Percentiles rank a stretch among this genome's conserved stretches.
phyloP scores from a whole-genome alignment of 2,113 vertebrate species.

The Proteles cristata region DNA sequence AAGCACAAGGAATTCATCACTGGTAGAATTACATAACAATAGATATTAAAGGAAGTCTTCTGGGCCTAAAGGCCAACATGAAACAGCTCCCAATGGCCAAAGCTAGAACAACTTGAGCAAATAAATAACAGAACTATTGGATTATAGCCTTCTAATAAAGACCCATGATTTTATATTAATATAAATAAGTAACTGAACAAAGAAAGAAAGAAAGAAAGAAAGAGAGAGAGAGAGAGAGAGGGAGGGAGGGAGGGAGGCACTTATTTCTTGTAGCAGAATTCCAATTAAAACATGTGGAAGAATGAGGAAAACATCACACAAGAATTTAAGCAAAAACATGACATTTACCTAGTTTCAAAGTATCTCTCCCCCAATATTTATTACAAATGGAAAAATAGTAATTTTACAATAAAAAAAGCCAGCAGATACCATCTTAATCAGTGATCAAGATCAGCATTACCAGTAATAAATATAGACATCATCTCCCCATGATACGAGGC shows the following conservation, averaged over 20 bases:
- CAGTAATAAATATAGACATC: neutral
- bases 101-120: neutral
- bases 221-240: too few species aligned
- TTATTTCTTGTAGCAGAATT: neutral
- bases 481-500: neutral
- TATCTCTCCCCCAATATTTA: neutral
- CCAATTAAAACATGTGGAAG: neutral
- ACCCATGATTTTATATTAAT: neutral
- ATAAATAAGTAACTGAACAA: neutral
- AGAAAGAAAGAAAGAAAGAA: too few species aligned
- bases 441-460: neutral
- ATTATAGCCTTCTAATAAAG: neutral
- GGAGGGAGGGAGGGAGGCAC: too few species aligned
- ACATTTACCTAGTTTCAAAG: neutral
- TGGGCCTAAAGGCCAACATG: rapidly evolving
- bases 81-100: neutral
- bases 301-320: neutral
- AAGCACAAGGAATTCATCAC: neutral
- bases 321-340: neutral
- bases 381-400: neutral
- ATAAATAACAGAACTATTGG: neutral
- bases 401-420: neutral
- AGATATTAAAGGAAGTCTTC: neutral
- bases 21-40: neutral
- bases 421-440: neutral